Base-by-base conservation (phyloP, 2,113 vertebrate genomes). In the Saguinus midas region DNA sequence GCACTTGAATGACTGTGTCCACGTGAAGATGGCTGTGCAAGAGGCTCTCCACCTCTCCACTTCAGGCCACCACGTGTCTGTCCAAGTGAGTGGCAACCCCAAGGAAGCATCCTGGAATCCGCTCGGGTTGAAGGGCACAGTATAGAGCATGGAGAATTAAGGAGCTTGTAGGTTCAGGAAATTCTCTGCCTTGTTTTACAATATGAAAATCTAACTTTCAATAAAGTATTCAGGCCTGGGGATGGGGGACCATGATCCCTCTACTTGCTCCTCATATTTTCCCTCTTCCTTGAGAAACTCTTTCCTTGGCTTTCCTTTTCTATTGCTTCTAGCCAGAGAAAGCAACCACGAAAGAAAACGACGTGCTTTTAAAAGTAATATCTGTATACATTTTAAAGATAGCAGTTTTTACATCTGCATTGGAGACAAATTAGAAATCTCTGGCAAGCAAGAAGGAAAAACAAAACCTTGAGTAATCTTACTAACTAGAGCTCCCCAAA, bases 391-490 rank as follows among this genome's bases (percentile, higher is more conserved):
- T 3, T 64, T 75, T 32, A 81, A 91, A 76, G 52, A 37, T 50
- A 75, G 45, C 66, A 68, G 73, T 70, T 70, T 76, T 91, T 50
- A 83, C 9, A 72, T 50, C 37, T 45, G 25, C 16, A 27, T 14
- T 37, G 16, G 29, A n/a, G 84, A 90, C 73, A 92, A 86, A 87
- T 64, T 35, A 83, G 95, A 73, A 90, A 79, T n/a, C 84, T 43
- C 14, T 66, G 52, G 32, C 20, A 89, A 95, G 8, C 13, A n/a
- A 68, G 73, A 72, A 64, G 29, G 32, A 11, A 78, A 91, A 89
- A 43, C 9, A 82, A 64, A n/a, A 58, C 5, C 27, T 50, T 18
- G 43, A 78, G 21, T 18, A 25, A 72, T 14, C 20, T 52, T 20
- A 43, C 21, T 27, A 45, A 17, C 27, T 32, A 37, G 45, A 58